Conservation (phyloP, 2,797 vertebrate species). For the Simalia tracyae region DNA sequence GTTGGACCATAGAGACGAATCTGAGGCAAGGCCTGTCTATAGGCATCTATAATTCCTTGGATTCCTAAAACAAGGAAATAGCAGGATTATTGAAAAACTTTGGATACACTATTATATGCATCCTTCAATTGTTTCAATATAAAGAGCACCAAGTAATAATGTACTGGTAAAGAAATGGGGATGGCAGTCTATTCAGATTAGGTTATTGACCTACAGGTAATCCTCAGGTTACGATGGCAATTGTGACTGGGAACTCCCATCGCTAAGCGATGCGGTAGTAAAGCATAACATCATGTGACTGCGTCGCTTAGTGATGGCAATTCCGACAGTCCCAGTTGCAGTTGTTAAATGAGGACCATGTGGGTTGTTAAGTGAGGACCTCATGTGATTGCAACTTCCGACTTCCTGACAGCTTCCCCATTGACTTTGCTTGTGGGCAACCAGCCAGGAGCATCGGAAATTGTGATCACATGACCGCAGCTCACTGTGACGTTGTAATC, state of each 20-base stretch:
- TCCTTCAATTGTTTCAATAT: not conserved
- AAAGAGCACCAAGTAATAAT: not conserved
- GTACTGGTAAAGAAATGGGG: not conserved
- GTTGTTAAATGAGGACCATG: no score
- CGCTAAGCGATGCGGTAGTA: not conserved
- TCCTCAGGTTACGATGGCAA: not conserved
- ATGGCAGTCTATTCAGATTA: not conserved
- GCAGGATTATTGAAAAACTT: not conserved
- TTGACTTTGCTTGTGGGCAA: no score
- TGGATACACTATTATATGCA: not conserved
- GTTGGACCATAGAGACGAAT: slow-evolving; percentile 89
- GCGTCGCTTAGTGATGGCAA: not conserved
- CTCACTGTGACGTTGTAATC: not conserved
- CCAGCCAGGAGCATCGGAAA: not conserved
- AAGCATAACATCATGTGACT: not conserved
- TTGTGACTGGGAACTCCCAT: not conserved
- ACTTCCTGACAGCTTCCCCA: no score
- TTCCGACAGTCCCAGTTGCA: not conserved
- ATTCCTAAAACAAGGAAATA: slow-evolving; percentile 75
- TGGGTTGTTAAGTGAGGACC: no score
- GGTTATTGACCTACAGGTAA: not conserved
- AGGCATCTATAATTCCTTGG: slow-evolving; percentile 88
- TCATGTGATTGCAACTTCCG: no score
- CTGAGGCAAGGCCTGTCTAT: slow-evolving; percentile 82
- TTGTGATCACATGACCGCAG: not conserved